Evolutionary conservation across 2,113 vertebrate genomes (phyloP).

Genomic region (Podarcis raffonei): DNA sequence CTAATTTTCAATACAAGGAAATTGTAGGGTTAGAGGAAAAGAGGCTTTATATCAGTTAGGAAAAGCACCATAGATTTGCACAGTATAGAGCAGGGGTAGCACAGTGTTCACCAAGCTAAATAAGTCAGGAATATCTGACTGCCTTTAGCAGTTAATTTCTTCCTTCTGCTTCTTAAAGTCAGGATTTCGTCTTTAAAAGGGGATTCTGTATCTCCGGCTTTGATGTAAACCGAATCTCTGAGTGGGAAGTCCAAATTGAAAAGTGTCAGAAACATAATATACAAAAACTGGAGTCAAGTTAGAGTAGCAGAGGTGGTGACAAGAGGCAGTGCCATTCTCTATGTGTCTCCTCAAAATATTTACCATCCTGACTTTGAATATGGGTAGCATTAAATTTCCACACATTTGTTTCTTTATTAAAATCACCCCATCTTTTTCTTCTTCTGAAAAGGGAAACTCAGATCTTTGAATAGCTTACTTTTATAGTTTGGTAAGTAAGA

Average conservation of each 20-base stretch:
- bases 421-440: not conserved
- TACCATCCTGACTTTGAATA: not conserved
- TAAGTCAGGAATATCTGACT: not conserved
- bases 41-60: not conserved
- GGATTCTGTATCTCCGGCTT: not conserved
- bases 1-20: not conserved
- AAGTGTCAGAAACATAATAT: not conserved
- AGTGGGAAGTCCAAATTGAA: not conserved
- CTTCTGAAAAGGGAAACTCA: not conserved
- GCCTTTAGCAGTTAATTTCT: not conserved
- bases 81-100: not conserved
- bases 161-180: not conserved
- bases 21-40: not conserved
- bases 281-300: not conserved
- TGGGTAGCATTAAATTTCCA: not conserved
- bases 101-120: not conserved
- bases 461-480: not conserved
- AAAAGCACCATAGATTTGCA: not conserved
- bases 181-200: not conserved
- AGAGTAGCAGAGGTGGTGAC: not conserved
- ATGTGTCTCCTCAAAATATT: not conserved
- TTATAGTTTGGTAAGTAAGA: not conserved
- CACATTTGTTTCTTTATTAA: not conserved
- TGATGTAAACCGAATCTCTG: not conserved
- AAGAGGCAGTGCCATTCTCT: not conserved